Percentiles rank a stretch among this genome's conserved stretches.
Evolutionary conservation across 2,113 vertebrate genomes (phyloP).

Genomic region (Cololabis saira): DNA sequence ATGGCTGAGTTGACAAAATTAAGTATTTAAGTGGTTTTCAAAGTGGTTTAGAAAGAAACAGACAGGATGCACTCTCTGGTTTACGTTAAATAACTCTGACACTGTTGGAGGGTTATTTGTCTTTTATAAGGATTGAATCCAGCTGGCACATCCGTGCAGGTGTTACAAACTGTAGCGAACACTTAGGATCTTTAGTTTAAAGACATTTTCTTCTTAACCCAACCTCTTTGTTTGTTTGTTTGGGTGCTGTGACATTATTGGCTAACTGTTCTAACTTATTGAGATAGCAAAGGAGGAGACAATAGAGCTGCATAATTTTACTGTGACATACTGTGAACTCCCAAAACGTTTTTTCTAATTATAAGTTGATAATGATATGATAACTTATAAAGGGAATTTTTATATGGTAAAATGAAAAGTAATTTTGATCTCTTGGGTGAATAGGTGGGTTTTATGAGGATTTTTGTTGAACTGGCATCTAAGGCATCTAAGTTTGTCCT

Average conservation of each 20-base stretch:
- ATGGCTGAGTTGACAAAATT: slow-evolving; percentile 35
- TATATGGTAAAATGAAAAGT: slow-evolving; percentile 16
- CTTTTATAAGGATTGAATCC: slow-evolving; percentile 22
- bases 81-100: slow-evolving; percentile 23
- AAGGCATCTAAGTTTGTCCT: no score
- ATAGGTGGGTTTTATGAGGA: slow-evolving; percentile 23
- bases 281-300: slow-evolving; percentile 5
- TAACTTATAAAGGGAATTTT: slow-evolving; percentile 22
- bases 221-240: slow-evolving; percentile 4
- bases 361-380: slow-evolving; percentile 13
- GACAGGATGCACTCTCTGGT: slow-evolving; percentile 28
- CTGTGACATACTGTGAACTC: slow-evolving; percentile 10
- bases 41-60: slow-evolving; percentile 24
- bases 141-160: neutral
- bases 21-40: slow-evolving; percentile 18
- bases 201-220: slow-evolving; percentile 12
- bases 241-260: slow-evolving; percentile 1
- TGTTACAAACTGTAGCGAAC: slow-evolving; percentile 20
- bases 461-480: slow-evolving; percentile 1
- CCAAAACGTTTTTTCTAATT: slow-evolving; percentile 15
- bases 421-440: slow-evolving; percentile 16
- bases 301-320: slow-evolving; percentile 13
- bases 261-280: slow-evolving; percentile 33
- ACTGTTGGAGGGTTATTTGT: slow-evolving; percentile 3
- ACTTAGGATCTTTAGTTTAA: neutral